Percentiles rank a stretch among this genome's conserved stretches.
Conservation (phyloP, 1,140 invertebrate genomes). For the Mamestra configurata region DNA sequence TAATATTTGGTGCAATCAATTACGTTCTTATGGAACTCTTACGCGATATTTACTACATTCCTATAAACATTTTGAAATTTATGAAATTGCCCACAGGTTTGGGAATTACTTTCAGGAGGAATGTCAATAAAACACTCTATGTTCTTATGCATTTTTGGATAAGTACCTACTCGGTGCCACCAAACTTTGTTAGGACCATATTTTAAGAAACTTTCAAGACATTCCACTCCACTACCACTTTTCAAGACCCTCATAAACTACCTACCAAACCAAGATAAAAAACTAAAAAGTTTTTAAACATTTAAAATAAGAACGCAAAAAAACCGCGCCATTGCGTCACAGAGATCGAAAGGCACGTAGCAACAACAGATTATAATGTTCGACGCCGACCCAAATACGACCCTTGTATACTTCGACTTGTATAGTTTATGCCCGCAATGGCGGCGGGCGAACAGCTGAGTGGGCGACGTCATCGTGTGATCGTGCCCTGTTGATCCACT, state of each 20-base stretch:
- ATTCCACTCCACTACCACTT: background rate
- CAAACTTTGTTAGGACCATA: too few species aligned
- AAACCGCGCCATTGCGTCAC: background rate
- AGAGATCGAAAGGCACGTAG: conserved; percentile 2
- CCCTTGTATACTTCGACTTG: background rate
- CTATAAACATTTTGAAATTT: too few species aligned
- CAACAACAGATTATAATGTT: conserved; percentile 45
- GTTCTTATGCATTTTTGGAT: too few species aligned
- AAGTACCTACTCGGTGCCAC: too few species aligned
- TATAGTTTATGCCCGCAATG: conserved; percentile 14
- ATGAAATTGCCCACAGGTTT: too few species aligned
- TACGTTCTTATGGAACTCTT: background rate
- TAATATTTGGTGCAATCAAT: background rate
- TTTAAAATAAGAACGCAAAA: conserved; percentile 21
- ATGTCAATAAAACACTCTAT: too few species aligned
- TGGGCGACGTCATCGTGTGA: conserved; percentile 21
- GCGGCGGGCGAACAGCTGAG: conserved; percentile 44
- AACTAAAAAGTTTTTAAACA: background rate
- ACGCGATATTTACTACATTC: too few species aligned
- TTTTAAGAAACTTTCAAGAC: background rate
- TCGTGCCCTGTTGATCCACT: conserved; percentile 17
- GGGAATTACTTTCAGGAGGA: too few species aligned
- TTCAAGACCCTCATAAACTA: background rate
- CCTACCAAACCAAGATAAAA: background rate
- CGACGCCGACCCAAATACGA: conserved; percentile 48